Base-by-base conservation (phyloP, 1,140 invertebrate species). In the Ephestia elutella region DNA sequence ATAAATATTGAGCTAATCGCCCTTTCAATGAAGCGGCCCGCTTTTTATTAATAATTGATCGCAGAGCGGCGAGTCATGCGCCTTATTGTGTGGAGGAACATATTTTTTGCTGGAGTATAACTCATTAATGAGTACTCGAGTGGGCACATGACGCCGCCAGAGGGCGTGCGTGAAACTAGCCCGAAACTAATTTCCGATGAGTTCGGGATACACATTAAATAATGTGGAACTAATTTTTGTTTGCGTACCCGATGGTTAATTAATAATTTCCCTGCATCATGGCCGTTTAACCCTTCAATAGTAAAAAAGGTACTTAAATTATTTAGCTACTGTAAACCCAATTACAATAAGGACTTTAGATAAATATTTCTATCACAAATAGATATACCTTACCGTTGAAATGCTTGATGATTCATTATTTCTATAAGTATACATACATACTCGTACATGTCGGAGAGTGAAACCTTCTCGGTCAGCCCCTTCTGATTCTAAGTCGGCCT, bases 1-100 rank as follows among this genome's bases (percentile, higher is more conserved):
- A 88, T 88, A 88, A 88, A 88, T 88, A 88, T 87, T 87, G 85
- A 87, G 83, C 85, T 87, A 87, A 87, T 87, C 85, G 85, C 85
- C 83, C 85, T 87, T 87, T 87, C 83, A 87, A 87, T 87, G 82
- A 82, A 82, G 82, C 85, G 79, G 85, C 80, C 76, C 80, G 83
- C 82, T 87, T 87, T 87, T 87, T 87, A 87, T 86, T 86, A 87
- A 87, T 87, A 87, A 87, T 85, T 84, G 85, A 87, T 87, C 76
- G 82, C 69, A 59, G 79, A 87, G 73, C 78, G 70, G 74, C 85
- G 77, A 87, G 85, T 87, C 83, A 87, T 87, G 83, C 81, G 81
- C 57, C 63, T 74, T 85, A 82, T 84, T 85, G 80, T 86, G 63
- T 78, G 60, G 74, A 70, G 51, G 80, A 86, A 82, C 75, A 80